phyloP scores from a whole-genome alignment of 2,113 vertebrate genomes.

The Eptesicus fuscus region DNA sequence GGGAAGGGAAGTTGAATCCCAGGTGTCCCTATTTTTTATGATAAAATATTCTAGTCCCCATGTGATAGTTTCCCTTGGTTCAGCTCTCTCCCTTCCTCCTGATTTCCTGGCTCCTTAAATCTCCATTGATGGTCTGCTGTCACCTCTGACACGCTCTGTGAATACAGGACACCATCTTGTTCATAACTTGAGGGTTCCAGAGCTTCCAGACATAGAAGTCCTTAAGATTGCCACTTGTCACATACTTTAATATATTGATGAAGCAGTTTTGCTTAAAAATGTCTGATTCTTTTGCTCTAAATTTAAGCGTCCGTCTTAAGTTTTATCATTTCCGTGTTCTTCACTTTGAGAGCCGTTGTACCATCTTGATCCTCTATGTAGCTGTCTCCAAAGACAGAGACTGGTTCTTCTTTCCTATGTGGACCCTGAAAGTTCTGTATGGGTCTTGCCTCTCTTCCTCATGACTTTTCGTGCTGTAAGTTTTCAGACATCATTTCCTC shows the following conservation, averaged over 20 bases:
- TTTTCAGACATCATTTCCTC: neutral
- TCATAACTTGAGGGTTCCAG: neutral
- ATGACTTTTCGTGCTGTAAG: neutral
- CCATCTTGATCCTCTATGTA: neutral
- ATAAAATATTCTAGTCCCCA: neutral
- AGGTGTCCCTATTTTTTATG: neutral
- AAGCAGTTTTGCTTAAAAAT: neutral
- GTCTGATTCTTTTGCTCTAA: neutral
- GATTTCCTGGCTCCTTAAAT: neutral
- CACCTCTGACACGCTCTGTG: neutral
- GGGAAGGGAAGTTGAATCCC: neutral
- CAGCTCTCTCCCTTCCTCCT: neutral
- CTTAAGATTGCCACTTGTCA: neutral
- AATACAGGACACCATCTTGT: neutral
- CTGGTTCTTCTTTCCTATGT: neutral
- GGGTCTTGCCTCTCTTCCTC: neutral
- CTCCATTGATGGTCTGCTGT: neutral
- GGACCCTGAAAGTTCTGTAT: neutral
- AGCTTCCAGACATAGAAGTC: neutral
- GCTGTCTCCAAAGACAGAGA: neutral
- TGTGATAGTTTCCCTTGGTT: neutral
- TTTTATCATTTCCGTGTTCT: neutral
- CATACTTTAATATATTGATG: neutral
- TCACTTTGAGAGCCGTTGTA: neutral
- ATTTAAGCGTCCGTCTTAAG: neutral